Conservation (phyloP, 2,797 vertebrate species). For the Stomatorhinus walkeri region DNA sequence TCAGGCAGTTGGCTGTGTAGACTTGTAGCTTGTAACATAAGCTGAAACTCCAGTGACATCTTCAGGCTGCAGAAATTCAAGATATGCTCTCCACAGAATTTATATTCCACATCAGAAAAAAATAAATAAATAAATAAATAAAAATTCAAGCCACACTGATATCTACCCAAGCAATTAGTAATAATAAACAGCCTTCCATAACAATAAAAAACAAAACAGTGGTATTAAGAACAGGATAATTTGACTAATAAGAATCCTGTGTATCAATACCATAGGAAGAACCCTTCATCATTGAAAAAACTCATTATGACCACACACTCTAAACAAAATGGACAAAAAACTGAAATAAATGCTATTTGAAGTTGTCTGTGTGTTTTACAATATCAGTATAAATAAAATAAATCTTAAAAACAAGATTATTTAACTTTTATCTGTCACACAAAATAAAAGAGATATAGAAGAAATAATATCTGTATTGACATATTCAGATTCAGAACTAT, state of each 20-base stretch:
- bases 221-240: neutral
- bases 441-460: neutral
- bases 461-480: neutral
- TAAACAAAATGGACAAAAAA: neutral
- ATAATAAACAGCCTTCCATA: neutral
- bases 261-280: neutral
- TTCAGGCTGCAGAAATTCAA: slow-evolving; percentile 32
- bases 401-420: neutral
- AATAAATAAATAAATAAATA: neutral
- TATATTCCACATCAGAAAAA: neutral
- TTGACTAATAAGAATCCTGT: neutral
- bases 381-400: neutral
- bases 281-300: neutral
- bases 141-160: neutral
- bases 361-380: neutral
- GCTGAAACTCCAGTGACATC: slow-evolving; percentile 45
- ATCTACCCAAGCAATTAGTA: neutral
- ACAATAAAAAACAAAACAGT: neutral
- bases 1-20: neutral
- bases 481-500: neutral
- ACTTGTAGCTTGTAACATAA: neutral
- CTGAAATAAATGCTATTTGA: neutral
- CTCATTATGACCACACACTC: neutral
- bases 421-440: neutral
- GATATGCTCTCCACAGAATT: neutral